phyloP scores from a whole-genome alignment of 1,140 invertebrate genomes.

The Philopotamus ludificatus region DNA sequence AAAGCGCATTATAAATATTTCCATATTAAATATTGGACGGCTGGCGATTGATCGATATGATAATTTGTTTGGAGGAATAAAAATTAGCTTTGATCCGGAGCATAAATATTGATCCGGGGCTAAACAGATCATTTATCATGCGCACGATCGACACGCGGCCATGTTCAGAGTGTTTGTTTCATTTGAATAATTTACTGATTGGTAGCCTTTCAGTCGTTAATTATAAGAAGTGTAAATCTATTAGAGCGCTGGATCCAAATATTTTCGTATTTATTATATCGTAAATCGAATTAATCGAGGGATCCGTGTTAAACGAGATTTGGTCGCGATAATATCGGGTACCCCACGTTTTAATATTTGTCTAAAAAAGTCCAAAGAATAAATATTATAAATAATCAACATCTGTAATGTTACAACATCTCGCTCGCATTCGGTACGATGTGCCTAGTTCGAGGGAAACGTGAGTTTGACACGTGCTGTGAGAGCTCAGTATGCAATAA shows the following conservation, averaged over 20 bases:
- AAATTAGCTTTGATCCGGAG: neutral
- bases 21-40: neutral
- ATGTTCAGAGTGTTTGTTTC: neutral
- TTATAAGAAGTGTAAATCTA: neutral
- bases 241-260: neutral
- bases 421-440: too few relatives aligned
- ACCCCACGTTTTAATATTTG: too few relatives aligned
- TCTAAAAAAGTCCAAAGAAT: neutral
- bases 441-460: too few relatives aligned
- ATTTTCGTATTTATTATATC: neutral
- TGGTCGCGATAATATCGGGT: too few relatives aligned
- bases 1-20: neutral
- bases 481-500: too few relatives aligned
- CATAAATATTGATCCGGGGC: too few relatives aligned
- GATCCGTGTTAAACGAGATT: too few relatives aligned
- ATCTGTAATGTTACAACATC: too few relatives aligned
- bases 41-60: neutral
- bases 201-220: slow-evolving; percentile 36
- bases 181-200: slow-evolving; percentile 26
- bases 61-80: neutral
- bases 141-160: neutral
- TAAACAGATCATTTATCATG: neutral
- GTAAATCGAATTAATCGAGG: neutral
- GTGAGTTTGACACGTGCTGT: too few relatives aligned
- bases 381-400: neutral